A percentile compares a stretch with the other conserved stretches of the same genome.
These are phyloP conservation scores for Eudorcas thomsonii DNA, from an alignment of 2,113 vertebrate genomes.

Conservation along the genomic window DNA sequence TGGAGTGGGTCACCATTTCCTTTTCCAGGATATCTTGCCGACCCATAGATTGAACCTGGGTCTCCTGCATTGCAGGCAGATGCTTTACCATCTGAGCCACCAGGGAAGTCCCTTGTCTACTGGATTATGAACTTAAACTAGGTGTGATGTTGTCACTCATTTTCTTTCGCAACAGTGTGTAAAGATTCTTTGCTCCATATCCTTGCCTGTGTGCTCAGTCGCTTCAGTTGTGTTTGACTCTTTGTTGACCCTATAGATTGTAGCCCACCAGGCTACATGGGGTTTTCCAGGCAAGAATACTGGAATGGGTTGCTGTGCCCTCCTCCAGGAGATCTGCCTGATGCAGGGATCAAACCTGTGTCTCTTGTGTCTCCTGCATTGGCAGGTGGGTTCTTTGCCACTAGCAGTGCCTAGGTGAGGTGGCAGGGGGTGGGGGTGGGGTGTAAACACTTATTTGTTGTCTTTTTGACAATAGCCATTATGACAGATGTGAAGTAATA, in stretches of 20 bases:
- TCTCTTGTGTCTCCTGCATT: neutral
- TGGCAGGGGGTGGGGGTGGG: fast-evolving
- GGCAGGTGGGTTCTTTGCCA: neutral
- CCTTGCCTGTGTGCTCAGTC: neutral
- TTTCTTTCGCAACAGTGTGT: neutral
- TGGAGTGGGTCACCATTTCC: too few species aligned
- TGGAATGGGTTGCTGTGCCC: neutral
- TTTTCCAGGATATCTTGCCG: too few species aligned
- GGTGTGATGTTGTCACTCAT: neutral
- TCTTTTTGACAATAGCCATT: neutral
- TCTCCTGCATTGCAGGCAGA: too few species aligned
- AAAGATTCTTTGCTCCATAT: neutral
- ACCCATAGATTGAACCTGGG: fast-evolving
- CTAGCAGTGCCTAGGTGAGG: neutral
- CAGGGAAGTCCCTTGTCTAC: neutral
- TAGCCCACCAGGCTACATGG: neutral
- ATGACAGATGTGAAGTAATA: neutral
- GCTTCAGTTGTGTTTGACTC: neutral
- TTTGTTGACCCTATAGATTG: neutral
- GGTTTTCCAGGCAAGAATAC: neutral
- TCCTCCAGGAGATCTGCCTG: neutral
- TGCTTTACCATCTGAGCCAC: fast-evolving
- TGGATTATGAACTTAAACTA: neutral
- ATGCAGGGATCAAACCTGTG: neutral
- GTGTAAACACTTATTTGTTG: neutral